Evolutionary conservation across 1,140 invertebrate species (phyloP).

Genomic region (Argopecten irradians): DNA sequence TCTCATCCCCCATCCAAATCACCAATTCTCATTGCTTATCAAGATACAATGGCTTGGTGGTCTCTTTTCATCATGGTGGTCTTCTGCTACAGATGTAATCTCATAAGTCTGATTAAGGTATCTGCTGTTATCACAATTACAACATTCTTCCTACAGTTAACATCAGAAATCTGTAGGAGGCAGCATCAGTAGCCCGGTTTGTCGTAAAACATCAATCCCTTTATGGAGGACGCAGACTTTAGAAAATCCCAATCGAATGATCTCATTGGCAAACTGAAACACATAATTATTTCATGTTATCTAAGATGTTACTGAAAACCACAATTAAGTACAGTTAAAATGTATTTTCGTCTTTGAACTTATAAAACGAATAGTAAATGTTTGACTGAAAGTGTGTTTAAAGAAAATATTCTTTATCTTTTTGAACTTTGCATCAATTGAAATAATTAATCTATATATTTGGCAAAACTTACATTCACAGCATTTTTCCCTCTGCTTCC

Average conservation of each 20-base stretch:
- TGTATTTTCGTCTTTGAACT: not conserved
- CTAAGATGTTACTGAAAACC: not conserved
- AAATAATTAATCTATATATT: not conserved
- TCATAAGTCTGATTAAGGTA: too few relatives aligned
- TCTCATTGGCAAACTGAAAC: conserved; percentile 79
- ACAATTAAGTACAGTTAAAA: not conserved
- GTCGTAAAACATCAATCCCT: conserved; percentile 79
- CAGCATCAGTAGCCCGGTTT: conserved; percentile 73
- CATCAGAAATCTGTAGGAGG: conserved; percentile 74
- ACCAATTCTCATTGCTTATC: too few relatives aligned
- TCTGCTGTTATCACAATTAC: not conserved
- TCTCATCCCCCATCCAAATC: too few relatives aligned
- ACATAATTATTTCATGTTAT: conserved; percentile 67
- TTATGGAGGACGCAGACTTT: conserved; percentile 80
- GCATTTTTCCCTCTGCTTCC: conserved; percentile 72
- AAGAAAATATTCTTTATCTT: not conserved
- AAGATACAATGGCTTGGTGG: too few relatives aligned
- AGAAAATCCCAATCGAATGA: conserved; percentile 78
- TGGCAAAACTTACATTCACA: conserved; percentile 68
- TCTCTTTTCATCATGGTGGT: too few relatives aligned
- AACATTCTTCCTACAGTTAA: too few relatives aligned
- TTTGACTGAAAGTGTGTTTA: not conserved
- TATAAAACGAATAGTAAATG: not conserved
- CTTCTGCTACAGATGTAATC: too few relatives aligned
- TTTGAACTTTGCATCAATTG: not conserved